Evolutionary conservation across 64 coral and sea anemone species (phyloP).

Genomic region (Dendrophyllia cribrosa): DNA sequence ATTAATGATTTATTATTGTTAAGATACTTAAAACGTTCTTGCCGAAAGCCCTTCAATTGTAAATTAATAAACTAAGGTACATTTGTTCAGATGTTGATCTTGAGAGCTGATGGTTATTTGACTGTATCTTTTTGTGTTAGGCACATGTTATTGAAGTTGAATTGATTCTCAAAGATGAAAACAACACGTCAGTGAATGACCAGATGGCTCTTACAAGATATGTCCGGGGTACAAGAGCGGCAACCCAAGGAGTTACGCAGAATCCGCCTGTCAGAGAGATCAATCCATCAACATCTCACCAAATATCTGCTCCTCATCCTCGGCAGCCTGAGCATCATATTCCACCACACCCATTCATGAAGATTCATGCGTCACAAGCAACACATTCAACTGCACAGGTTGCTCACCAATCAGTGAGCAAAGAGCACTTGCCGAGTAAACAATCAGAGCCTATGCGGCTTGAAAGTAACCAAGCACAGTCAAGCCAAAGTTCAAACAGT

Average conservation of each 20-base stretch:
- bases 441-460: background rate
- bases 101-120: too few species aligned
- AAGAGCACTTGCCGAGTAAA: background rate
- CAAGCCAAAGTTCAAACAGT: background rate
- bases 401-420: background rate
- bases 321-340: background rate
- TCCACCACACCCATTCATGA: slow-evolving; percentile 3
- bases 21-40: too few species aligned
- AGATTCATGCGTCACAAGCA: background rate
- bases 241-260: background rate
- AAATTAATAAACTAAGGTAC: too few species aligned
- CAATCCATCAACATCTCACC: background rate
- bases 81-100: too few species aligned
- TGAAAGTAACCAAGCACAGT: background rate
- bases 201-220: slow-evolving; percentile 49
- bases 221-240: background rate
- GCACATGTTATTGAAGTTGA: slow-evolving; percentile 65
- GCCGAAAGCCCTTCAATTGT: too few species aligned
- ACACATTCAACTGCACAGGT: background rate
- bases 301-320: background rate
- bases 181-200: background rate
- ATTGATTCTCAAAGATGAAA: background rate
- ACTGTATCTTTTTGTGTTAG: background rate
- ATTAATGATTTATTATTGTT: too few species aligned
- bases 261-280: background rate